These are phyloP conservation scores for Caenorhabditis virilis DNA, from an alignment of 2,888 invertebrate genomes.

Conservation along the genomic window DNA sequence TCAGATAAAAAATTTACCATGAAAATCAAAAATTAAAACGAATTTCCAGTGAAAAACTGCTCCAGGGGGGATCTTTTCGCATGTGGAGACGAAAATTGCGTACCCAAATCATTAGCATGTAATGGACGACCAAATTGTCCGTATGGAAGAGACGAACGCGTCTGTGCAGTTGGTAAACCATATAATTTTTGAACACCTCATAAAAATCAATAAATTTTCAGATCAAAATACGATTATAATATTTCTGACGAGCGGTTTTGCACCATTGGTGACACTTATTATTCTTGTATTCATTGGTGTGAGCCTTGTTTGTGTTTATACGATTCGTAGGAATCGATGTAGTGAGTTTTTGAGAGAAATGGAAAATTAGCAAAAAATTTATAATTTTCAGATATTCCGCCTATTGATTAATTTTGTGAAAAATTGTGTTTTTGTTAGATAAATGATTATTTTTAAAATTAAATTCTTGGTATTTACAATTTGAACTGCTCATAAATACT, in stretches of 20 bases:
- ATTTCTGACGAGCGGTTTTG: conserved; percentile 49
- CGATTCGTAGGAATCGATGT: conserved; percentile 31
- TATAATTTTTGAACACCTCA: not conserved
- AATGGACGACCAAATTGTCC: conserved; percentile 61
- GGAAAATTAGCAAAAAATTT: not conserved
- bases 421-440: not conserved
- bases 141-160: conserved; percentile 59
- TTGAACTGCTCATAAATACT: too few relatives aligned
- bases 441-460: too few relatives aligned
- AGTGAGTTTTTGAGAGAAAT: conserved; percentile 11
- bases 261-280: conserved; percentile 49
- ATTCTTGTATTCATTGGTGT: conserved; percentile 47
- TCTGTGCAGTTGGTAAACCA: conserved; percentile 32
- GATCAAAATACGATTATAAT: conserved; percentile 35
- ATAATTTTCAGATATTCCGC: conserved; percentile 21
- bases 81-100: conserved; percentile 68
- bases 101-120: conserved; percentile 59
- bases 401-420: not conserved
- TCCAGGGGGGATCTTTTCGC: conserved; percentile 54
- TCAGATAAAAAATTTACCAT: not conserved
- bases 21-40: conserved; percentile 6
- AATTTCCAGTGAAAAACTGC: conserved; percentile 64
- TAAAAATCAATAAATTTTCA: conserved; percentile 21
- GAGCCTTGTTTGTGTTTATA: conserved; percentile 46
- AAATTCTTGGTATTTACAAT: too few relatives aligned